Base-by-base conservation (phyloP, 1,140 invertebrate species). In the Parasteatoda tepidariorum region DNA sequence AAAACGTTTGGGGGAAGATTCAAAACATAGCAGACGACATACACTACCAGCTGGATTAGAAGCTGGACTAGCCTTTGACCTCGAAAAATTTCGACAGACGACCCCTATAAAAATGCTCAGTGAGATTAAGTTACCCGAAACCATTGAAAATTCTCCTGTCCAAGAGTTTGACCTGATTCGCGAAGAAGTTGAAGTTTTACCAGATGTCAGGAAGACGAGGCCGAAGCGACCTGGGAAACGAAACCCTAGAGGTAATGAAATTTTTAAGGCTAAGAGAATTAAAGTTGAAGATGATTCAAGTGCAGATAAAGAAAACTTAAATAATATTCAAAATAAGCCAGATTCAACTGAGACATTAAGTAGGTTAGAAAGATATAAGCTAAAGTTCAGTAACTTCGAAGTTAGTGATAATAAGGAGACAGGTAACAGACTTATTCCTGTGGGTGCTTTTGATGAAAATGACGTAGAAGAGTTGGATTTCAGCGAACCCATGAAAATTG, bases 391-490 rank as follows among this genome's bases (percentile, higher is more conserved):
- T 48, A 41, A n/a, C 18, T 83, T 83, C n/a, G 41, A 41, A 13
- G n/a, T 61, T 11, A 48, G 33, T 28, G 26, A 71, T 18, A 48
- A 28, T 24, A 74, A 48, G 6, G 79, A 71, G 24, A 73, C 79
- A 15, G 70, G 70, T 18, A 83, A 83, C 11, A 73, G 67, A 13
- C 61, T 83, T 13, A 73, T 30, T 31, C 30, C 73, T 3, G 31
- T 83, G 3, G 79, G 79, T 15, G 68, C 79, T 48, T 83, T 73
- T 38, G 68, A 83, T 41, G 38, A 54, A 55, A 73, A 66, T 33
- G 79, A 83, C 28, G 79, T 66, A 31, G 68, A 41, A 22, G 79
- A 83, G 38, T 34, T 83, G 4, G 79, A 83, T 66, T 83, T 83
- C 11, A 30, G 41, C 24, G 31, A 71, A 5, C 34, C 66, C 3